Evolutionary conservation across 1,140 invertebrate species (phyloP).

Genomic region (Drosophila bipectinata): DNA sequence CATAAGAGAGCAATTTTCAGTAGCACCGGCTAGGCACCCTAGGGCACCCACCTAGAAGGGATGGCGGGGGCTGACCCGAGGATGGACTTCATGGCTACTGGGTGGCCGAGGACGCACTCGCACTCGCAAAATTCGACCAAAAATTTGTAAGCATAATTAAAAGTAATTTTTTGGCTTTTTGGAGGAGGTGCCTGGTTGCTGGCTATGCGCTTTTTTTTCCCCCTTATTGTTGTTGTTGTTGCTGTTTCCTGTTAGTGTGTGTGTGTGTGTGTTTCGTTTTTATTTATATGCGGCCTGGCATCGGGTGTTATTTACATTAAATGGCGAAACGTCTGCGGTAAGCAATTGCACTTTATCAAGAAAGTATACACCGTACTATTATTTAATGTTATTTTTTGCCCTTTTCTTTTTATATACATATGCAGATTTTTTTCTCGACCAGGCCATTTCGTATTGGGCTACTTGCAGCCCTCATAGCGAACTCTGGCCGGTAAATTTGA

Average conservation of each 20-base stretch:
- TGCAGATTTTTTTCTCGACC: slow-evolving; percentile 25
- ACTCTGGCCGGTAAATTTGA: not conserved
- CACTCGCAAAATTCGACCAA: not conserved
- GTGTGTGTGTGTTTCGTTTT: slow-evolving; percentile 19
- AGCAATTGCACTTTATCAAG: slow-evolving; percentile 19
- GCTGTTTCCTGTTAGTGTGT: not conserved
- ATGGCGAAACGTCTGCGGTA: slow-evolving; percentile 19
- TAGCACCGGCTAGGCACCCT: slow-evolving; percentile 21
- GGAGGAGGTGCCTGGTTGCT: slow-evolving; percentile 21
- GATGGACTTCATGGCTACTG: too few species aligned
- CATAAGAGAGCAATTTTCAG: slow-evolving; percentile 38
- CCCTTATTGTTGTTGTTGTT: slow-evolving; percentile 11
- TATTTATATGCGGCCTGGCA: slow-evolving; percentile 40
- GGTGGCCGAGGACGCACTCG: slow-evolving; percentile 11
- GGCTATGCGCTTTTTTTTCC: slow-evolving; percentile 23
- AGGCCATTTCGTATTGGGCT: slow-evolving; percentile 8
- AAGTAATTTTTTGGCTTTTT: slow-evolving; percentile 35
- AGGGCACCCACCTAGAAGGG: not conserved
- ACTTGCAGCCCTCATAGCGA: not conserved
- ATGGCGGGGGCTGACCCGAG: not conserved
- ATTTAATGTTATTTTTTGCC: slow-evolving; percentile 34
- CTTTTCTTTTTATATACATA: slow-evolving; percentile 20
- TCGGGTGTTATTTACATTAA: slow-evolving; percentile 36
- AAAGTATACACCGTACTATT: slow-evolving; percentile 18
- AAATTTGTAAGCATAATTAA: slow-evolving; percentile 45